Evolutionary conservation across 2,888 invertebrate genomes (phyloP), one percentile per base, ranked within the genome.

Genomic region (Lutraria lutraria): DNA sequence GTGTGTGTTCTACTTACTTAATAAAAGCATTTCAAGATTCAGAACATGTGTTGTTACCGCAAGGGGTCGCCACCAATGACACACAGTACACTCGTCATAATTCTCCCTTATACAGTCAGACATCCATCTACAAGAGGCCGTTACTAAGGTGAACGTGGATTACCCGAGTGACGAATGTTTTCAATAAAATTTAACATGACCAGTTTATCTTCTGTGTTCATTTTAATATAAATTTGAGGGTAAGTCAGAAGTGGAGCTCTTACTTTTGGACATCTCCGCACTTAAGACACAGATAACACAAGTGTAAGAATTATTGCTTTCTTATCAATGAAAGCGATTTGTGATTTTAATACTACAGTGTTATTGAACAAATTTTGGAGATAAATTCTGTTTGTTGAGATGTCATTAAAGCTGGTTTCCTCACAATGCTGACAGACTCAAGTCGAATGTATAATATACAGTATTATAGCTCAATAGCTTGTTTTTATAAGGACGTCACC

Each of bases 151-250:
- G 63, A 8, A 8, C n/a, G 63, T 8, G n/a, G n/a, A 68, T 68
- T 68, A 68, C 6, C 34, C 34, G 19, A 25, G 76, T 76, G 76
- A 76, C 31, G 76, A 34, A 76, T 76, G 34, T 34, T 31, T 76
- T 34, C 76, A 76, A 76, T 76, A 76, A 76, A 76, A 76, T 76
- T 31, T 76, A 31, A 76, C 29, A 76, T 34, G 31, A 76, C 13
- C 15, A 3, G 29, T 34, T 84, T 84, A 84, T 85, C 85, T 12
- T 43, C 10, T 25, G 53, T 85, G n/a, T 85, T 43, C 76, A 56
- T 85, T 85, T 80, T 80, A 85, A 85, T 85, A 52, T 80, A 85
- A 85, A 85, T 79, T 85, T 29, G 31, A 84, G 76, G 29, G 84
- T 84, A 84, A 2, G 54, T 60, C 13, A 79, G 21, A 80, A 80